Percentiles rank a stretch among this genome's conserved stretches.
phyloP scores from a whole-genome alignment of 2,888 invertebrate species.

The Gymnoscelis rufifasciata region DNA sequence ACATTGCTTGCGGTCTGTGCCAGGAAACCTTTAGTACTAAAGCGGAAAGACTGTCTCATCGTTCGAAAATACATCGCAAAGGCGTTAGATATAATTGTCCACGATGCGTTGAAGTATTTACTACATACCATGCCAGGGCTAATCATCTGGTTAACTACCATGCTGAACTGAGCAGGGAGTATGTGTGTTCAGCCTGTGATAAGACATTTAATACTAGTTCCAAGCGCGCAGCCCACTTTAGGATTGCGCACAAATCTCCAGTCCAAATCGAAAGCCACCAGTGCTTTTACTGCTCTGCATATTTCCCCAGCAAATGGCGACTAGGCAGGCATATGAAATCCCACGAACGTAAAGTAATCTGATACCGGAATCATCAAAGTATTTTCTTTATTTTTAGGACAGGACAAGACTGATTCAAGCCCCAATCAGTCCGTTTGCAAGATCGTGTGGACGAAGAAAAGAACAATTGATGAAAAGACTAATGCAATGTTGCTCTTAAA shows the following conservation, averaged over 20 bases:
- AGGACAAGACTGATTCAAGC: slow-evolving; percentile 27
- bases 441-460: slow-evolving; percentile 48
- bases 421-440: slow-evolving; percentile 27
- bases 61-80: slow-evolving; percentile 52
- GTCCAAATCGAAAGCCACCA: slow-evolving; percentile 35
- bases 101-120: slow-evolving; percentile 59
- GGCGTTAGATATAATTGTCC: slow-evolving; percentile 64
- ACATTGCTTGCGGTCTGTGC: slow-evolving; percentile 62
- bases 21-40: slow-evolving; percentile 51
- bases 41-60: slow-evolving; percentile 56
- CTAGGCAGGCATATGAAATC: slow-evolving; percentile 45
- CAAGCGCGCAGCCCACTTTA: slow-evolving; percentile 54
- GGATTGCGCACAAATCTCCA: slow-evolving; percentile 41
- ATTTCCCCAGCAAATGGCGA: slow-evolving; percentile 49
- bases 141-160: slow-evolving; percentile 61
- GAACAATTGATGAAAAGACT: slow-evolving; percentile 43
- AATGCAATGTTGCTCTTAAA: slow-evolving; percentile 55
- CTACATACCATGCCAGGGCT: slow-evolving; percentile 54
- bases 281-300: slow-evolving; percentile 47
- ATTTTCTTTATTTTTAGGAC: slow-evolving; percentile 47
- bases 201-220: slow-evolving; percentile 55
- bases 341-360: slow-evolving; percentile 30
- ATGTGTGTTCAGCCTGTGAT: slow-evolving; percentile 49
- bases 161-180: slow-evolving; percentile 46
- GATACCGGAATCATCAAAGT: slow-evolving; percentile 19